A percentile compares a stretch with the other conserved stretches of the same genome.
These are phyloP conservation scores for Drosophila persimilis DNA, from an alignment of 1,140 invertebrate genomes.

Conservation along the genomic window DNA sequence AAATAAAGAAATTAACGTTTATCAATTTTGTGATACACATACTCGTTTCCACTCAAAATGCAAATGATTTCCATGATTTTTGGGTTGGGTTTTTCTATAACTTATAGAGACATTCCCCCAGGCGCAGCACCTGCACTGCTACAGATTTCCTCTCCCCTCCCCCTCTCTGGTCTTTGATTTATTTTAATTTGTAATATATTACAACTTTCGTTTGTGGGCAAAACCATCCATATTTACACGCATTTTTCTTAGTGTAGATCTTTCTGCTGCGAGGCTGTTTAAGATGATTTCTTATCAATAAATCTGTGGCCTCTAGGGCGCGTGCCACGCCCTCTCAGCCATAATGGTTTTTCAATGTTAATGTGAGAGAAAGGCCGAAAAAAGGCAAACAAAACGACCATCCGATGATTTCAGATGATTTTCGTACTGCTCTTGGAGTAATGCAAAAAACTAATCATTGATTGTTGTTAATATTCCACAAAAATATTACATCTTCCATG, in stretches of 20 bases:
- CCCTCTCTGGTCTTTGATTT: constrained; percentile 57
- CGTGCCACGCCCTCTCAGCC: constrained; percentile 31
- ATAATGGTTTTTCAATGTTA: constrained; percentile 71
- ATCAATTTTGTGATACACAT: constrained; percentile 55
- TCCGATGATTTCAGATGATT: too few species aligned
- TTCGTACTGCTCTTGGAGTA: too few species aligned
- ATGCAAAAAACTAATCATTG: too few species aligned
- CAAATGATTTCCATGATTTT: constrained; percentile 43
- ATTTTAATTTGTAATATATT: constrained; percentile 78
- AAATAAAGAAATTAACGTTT: constrained; percentile 70
- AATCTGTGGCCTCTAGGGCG: constrained; percentile 2
- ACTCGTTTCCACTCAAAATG: constrained; percentile 55
- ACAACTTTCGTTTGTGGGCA: constrained; percentile 63
- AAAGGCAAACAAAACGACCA: constrained; percentile 1
- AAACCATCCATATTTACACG: constrained; percentile 25
- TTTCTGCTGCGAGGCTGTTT: too few species aligned
- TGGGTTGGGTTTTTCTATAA: constrained; percentile 7
- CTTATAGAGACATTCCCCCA: constrained; percentile 43
- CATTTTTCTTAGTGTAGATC: not conserved
- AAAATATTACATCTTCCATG: too few species aligned
- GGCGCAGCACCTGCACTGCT: constrained; percentile 38
- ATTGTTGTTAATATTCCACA: too few species aligned
- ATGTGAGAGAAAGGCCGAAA: constrained; percentile 45
- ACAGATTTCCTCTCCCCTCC: not conserved
- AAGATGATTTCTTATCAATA: too few species aligned